Conservation (phyloP, 1,140 invertebrate species). For the Carposina sasakii region DNA sequence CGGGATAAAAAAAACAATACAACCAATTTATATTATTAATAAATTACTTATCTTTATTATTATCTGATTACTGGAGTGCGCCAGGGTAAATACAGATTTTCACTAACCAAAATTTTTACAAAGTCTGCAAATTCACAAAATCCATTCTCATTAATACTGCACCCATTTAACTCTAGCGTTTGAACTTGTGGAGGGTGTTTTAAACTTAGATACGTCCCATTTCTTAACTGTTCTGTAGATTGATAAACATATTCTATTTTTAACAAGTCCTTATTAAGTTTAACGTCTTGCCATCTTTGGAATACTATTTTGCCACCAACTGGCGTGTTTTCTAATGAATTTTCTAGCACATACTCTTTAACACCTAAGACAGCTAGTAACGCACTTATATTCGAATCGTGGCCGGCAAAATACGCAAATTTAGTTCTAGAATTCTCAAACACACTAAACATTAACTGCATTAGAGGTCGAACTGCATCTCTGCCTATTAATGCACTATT, state of each 20-base stretch:
- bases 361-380: constrained; percentile 37
- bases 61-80: too few relatives aligned
- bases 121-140: constrained; percentile 48
- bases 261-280: constrained; percentile 27
- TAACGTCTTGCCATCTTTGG: constrained; percentile 45
- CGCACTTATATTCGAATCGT: constrained; percentile 50
- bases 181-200: constrained; percentile 37
- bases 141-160: constrained; percentile 30
- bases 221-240: constrained; percentile 40
- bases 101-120: too few relatives aligned
- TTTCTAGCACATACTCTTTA: constrained; percentile 34
- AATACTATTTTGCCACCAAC: constrained; percentile 58
- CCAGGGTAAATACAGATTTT: too few relatives aligned
- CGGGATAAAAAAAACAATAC: too few relatives aligned
- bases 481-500: constrained; percentile 34
- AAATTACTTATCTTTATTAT: too few relatives aligned
- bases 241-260: constrained; percentile 52
- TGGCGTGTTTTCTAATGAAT: constrained; percentile 45
- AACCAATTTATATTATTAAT: too few relatives aligned
- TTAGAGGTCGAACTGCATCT: constrained; percentile 38
- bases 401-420: constrained; percentile 41
- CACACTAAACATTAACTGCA: constrained; percentile 35
- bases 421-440: constrained; percentile 28
- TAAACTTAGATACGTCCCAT: constrained; percentile 28
- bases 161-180: constrained; percentile 36